phyloP scores from a whole-genome alignment of 2,113 vertebrate species.

The Megaptera novaeangliae region DNA sequence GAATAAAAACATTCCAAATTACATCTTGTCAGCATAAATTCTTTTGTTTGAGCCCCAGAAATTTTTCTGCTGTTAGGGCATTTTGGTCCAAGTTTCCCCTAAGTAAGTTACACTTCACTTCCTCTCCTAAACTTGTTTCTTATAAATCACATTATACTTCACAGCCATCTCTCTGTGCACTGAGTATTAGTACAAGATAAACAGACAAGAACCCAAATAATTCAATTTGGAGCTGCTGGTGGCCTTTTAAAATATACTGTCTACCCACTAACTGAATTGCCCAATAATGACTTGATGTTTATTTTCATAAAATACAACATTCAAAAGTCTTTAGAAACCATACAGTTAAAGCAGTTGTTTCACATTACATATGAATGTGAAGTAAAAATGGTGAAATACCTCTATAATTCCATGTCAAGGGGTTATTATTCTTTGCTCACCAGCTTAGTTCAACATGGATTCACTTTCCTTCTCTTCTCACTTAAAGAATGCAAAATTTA shows the following conservation, averaged over 20 bases:
- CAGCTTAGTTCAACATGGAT: neutral
- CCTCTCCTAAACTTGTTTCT: conserved; percentile 47
- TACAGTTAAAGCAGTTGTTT: conserved; percentile 10
- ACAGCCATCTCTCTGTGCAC: neutral
- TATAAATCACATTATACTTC: conserved; percentile 44
- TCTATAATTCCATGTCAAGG: neutral
- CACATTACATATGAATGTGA: neutral
- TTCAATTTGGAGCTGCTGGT: conserved; percentile 5
- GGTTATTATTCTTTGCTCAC: conserved; percentile 5
- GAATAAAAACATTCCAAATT: conserved; percentile 31
- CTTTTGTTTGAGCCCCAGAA: conserved; percentile 53
- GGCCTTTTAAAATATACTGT: conserved; percentile 21
- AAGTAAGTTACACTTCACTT: conserved; percentile 45
- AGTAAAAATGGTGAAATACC: conserved; percentile 26
- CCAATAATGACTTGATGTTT: neutral
- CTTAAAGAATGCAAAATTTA: conserved; percentile 17
- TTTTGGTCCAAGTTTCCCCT: conserved; percentile 50
- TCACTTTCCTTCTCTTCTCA: neutral
- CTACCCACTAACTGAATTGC: neutral
- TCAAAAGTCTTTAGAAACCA: conserved; percentile 37
- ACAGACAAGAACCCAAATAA: conserved; percentile 21
- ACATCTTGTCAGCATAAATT: conserved; percentile 60
- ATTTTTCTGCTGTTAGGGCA: conserved; percentile 54
- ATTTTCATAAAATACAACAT: conserved; percentile 42
- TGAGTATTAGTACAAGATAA: neutral